These are phyloP conservation scores for Arothron firmamentum DNA, from an alignment of 2,113 vertebrate species.

Conservation along the genomic window DNA sequence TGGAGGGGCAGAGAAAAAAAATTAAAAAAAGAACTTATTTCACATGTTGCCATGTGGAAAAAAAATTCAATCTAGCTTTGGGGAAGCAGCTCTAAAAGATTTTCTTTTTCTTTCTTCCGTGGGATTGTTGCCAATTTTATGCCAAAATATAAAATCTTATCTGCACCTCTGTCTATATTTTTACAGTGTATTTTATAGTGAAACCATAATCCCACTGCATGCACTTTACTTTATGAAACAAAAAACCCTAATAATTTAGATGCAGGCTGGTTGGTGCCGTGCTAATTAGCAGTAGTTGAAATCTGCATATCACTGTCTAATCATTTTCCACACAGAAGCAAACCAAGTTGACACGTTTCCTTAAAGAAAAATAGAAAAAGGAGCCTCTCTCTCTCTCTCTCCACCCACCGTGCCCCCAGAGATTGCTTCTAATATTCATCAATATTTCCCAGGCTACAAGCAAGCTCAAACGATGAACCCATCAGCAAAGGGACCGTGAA, in stretches of 20 bases:
- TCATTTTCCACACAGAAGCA: not conserved
- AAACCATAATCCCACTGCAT: no score
- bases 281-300: no score
- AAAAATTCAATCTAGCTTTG: not conserved
- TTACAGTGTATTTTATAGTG: no score
- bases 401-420: conserved; percentile 2
- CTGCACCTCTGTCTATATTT: no score
- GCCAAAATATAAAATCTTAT: no score
- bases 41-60: not conserved
- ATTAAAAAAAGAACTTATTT: not conserved
- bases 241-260: no score
- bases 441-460: not conserved
- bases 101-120: no score
- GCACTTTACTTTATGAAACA: no score
- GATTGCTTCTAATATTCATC: not conserved
- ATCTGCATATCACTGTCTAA: not conserved
- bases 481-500: conserved; percentile 35
- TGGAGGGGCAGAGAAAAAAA: conserved; percentile 18
- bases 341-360: no score
- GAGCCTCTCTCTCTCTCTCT: conserved; percentile 35
- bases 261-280: no score
- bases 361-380: conserved; percentile 4
- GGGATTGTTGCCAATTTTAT: no score
- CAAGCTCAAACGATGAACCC: not conserved
- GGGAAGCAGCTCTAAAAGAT: no score